Evolutionary conservation across 2,888 invertebrate species (phyloP).

Genomic region (Abrostola tripartita): DNA sequence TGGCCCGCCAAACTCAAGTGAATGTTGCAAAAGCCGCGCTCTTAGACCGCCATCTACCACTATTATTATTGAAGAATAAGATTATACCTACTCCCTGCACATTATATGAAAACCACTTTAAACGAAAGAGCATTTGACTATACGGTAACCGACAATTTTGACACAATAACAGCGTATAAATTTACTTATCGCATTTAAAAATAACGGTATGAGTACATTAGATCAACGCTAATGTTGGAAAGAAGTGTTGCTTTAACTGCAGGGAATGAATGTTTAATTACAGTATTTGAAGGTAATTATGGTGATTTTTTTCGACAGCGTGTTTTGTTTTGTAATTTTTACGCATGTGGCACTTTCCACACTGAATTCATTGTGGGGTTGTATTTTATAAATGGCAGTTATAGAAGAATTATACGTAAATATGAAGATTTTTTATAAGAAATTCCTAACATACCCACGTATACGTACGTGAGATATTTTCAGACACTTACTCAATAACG

Average conservation of each 20-base stretch:
- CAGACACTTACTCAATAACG: too few species aligned
- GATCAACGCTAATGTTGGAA: slow-evolving; percentile 13
- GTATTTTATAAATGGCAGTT: too few species aligned
- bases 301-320: background rate
- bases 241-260: slow-evolving; percentile 19
- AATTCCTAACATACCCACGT: too few species aligned
- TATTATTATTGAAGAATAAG: slow-evolving; percentile 41
- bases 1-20: slow-evolving; percentile 1
- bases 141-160: slow-evolving; percentile 29
- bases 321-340: background rate
- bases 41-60: slow-evolving; percentile 13
- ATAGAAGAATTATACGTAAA: too few species aligned
- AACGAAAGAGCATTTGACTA: slow-evolving; percentile 40
- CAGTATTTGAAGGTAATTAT: slow-evolving; percentile 7
- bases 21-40: slow-evolving; percentile 15
- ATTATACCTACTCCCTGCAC: slow-evolving; percentile 34
- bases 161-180: slow-evolving; percentile 28
- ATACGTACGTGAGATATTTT: too few species aligned
- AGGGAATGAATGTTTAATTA: slow-evolving; percentile 10
- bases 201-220: slow-evolving; percentile 30
- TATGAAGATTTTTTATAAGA: too few species aligned
- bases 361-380: background rate
- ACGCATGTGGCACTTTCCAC: background rate
- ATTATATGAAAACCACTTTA: slow-evolving; percentile 38
- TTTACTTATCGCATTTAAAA: slow-evolving; percentile 28